These are phyloP conservation scores for Tortricodes alternella DNA, from an alignment of 2,888 invertebrate species.

Conservation along the genomic window DNA sequence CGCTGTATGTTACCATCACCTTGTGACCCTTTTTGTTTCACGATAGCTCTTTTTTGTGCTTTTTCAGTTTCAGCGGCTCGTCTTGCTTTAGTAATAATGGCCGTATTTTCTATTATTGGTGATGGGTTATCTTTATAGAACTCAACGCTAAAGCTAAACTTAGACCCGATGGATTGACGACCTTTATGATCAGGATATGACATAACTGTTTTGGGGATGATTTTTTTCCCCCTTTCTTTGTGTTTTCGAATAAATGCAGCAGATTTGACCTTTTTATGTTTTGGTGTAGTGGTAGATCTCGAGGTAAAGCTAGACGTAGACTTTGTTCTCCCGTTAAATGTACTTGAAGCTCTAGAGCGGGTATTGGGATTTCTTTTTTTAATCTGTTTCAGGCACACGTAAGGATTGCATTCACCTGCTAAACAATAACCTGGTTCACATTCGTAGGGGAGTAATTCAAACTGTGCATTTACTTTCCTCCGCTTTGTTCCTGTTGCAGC, in stretches of 20 bases:
- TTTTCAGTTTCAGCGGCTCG: conserved; percentile 15
- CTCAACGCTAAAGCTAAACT: conserved; percentile 37
- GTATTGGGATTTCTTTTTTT: not conserved
- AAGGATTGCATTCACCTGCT: not conserved
- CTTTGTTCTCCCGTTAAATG: conserved; percentile 38
- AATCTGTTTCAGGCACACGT: not conserved
- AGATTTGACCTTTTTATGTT: conserved; percentile 44
- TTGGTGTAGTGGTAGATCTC: conserved; percentile 29
- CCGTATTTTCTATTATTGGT: too few species aligned
- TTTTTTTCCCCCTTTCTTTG: conserved; percentile 17
- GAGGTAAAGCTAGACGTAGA: conserved; percentile 43
- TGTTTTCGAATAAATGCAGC: conserved; percentile 32
- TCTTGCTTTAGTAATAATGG: too few species aligned
- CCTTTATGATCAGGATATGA: conserved; percentile 21
- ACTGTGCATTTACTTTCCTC: not conserved
- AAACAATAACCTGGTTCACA: too few species aligned
- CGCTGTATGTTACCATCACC: conserved; percentile 15
- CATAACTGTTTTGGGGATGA: conserved; percentile 13
- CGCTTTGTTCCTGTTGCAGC: not conserved
- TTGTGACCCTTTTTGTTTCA: conserved; percentile 34
- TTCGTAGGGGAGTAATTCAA: not conserved
- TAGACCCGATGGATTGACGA: conserved; percentile 35
- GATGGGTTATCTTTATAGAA: conserved; percentile 36
- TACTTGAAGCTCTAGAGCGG: conserved; percentile 23
- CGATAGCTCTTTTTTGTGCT: not conserved